Evolutionary conservation across 2,888 invertebrate genomes (phyloP), one percentile per base, ranked within the genome.

Genomic region (Drosophila austrosaltans): DNA sequence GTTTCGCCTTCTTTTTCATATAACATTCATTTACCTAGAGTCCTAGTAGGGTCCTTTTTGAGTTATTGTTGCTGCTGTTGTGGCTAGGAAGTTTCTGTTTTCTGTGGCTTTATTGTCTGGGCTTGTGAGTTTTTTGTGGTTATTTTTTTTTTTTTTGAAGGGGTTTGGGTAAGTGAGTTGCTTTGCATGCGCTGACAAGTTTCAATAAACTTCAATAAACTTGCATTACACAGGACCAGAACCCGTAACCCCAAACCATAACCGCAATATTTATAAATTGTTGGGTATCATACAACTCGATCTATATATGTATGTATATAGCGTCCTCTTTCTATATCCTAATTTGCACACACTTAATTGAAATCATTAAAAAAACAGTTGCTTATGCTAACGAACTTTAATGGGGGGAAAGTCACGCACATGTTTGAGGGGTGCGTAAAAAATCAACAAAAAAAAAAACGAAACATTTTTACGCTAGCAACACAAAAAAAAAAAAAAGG

Each of bases 151-250:
- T 36, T 32, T 32, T 36, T 8, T 10, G 36, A 36, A 8, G n/a
- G 40, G 48, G 12, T 22, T 48, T 25, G 48, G 48, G 48, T 48
- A 25, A 48, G 75, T 63, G 53, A 48, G 54, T 58, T 59, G 66
- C 72, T 65, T 82, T 77, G 84, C 82, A 87, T 87, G 87, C 76
- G 86, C 79, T 82, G 88, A 87, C 89, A 88, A 87, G 78, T 76
- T 64, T 74, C 78, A 87, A 86, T 87, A 88, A 87, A 86, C 88
- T 87, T 83, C 80, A 87, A 87, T 87, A 87, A 82, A 82, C 74
- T 80, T 79, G 69, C 80, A 85, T 82, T 64, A 57, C 69, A 36
- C 69, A 36, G 7, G 36, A 36, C 36, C 36, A 36, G 10, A 36
- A 36, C 8, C 36, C 36, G 16, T 16, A 10, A 36, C 8, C 7